phyloP scores from a whole-genome alignment of 2,888 invertebrate genomes.

The Caenorhabditis doughertyi region DNA sequence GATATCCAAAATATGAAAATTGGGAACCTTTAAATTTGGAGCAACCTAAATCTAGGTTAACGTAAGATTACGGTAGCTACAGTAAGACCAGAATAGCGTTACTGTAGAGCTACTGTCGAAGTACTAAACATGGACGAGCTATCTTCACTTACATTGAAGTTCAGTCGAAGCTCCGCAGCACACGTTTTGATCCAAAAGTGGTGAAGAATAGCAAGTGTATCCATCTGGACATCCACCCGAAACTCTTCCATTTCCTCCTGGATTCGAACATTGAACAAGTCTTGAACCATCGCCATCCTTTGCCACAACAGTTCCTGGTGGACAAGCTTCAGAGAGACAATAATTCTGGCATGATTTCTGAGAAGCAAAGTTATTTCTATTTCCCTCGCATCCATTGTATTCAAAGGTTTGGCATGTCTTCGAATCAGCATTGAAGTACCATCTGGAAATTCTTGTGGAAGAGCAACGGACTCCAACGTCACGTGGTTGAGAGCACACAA shows the following conservation, averaged over 20 bases:
- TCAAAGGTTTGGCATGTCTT: slow-evolving; percentile 81
- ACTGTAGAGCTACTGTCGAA: not conserved
- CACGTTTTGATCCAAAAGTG: slow-evolving; percentile 82
- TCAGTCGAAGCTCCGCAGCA: slow-evolving; percentile 82
- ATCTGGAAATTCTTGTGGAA: slow-evolving; percentile 77
- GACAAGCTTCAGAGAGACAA: slow-evolving; percentile 81
- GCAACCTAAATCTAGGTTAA: too few relatives aligned
- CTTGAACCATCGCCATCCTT: slow-evolving; percentile 79
- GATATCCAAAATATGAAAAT: too few relatives aligned
- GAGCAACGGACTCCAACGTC: slow-evolving; percentile 80
- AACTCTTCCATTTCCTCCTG: slow-evolving; percentile 74
- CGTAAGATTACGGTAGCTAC: not conserved
- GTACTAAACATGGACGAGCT: not conserved
- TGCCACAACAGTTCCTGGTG: slow-evolving; percentile 81
- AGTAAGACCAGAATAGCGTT: not conserved
- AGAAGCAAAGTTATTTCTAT: slow-evolving; percentile 82
- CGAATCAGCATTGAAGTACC: slow-evolving; percentile 81
- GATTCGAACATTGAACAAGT: slow-evolving; percentile 80
- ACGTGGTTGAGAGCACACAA: slow-evolving; percentile 80
- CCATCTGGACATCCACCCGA: slow-evolving; percentile 82
- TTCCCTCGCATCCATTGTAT: slow-evolving; percentile 82
- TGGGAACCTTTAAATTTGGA: too few relatives aligned
- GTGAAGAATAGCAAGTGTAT: slow-evolving; percentile 80
- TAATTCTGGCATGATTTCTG: slow-evolving; percentile 82
- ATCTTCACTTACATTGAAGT: slow-evolving; percentile 73